Evolutionary conservation across 2,888 invertebrate genomes (phyloP), one percentile per base, ranked within the genome.

Genomic region (Cinara cedri): DNA sequence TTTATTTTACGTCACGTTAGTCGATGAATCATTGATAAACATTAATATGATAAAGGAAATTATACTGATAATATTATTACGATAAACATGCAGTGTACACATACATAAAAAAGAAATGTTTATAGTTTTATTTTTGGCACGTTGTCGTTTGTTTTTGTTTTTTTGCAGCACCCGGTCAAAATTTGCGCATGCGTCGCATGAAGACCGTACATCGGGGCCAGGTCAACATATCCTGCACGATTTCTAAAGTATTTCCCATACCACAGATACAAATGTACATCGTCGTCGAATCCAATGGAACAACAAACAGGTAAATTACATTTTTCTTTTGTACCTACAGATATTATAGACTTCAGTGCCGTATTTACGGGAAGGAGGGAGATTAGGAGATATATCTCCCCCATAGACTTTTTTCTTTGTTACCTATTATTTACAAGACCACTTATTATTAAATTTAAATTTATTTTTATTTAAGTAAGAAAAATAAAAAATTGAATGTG

Each of bases 171-270:
- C 42, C 66, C 10, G 75, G 66, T 1, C 21, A 57, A 55, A 26
- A 66, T 8, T 26, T 76, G 66, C 55, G 55, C n/a, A 66, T 76
- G 75, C 46, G 66, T n/a, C 81, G 72, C 2, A 60, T 80, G 49
- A 81, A 81, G 24, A 57, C 82, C 19, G 72, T 81, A n/a, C 44
- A 66, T 14, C 74, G 60, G 55, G 66, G 44, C 24, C 66, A 34
- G 49, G 81, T 82, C 13, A 81, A 82, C 70, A 76, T 82, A 49
- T 78, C 82, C 9, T 81, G 82, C 49, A 74, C 62, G 42, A 78
- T 76, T 49, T 72, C 44, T n/a, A 81, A 78, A 24, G 76, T 82
- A 19, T 82, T 81, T 54, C 82, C 81, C 3, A 75, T 81, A 66
- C 82, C 81, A n/a, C 46, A 46, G 0, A 66, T 76, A 66, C 75